Evolutionary conservation across 2,797 vertebrate genomes (phyloP).

Genomic region (Thripadectes ignobilis): DNA sequence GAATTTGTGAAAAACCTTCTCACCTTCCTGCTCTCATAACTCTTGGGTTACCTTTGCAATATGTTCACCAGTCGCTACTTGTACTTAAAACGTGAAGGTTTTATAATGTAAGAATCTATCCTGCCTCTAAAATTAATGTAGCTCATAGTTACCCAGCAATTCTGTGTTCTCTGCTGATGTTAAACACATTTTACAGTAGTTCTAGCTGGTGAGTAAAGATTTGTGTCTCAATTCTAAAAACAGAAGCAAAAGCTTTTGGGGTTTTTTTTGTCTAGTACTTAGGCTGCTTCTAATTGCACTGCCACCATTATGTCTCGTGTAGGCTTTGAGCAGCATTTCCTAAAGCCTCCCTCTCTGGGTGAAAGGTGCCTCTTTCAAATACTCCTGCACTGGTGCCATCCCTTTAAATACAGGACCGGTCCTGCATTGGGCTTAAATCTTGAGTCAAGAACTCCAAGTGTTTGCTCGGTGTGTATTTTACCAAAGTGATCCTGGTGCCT

Average conservation of each 20-base stretch:
- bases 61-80: not conserved
- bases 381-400: not conserved
- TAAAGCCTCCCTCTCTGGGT: not conserved
- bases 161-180: not conserved
- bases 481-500: not conserved
- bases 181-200: not conserved
- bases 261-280: not conserved
- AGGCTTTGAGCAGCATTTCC: not conserved
- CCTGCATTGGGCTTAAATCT: not conserved
- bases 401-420: not conserved
- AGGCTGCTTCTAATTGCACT: not conserved
- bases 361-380: not conserved
- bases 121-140: not conserved
- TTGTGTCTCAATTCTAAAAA: not conserved
- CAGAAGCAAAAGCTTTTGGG: not conserved
- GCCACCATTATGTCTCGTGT: rapidly evolving
- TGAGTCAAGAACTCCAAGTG: not conserved
- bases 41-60: not conserved
- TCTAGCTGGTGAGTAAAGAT: not conserved
- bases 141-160: not conserved
- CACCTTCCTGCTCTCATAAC: not conserved
- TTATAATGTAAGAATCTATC: not conserved
- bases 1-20: not conserved
- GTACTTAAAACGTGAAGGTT: not conserved
- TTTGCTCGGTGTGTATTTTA: not conserved